Conservation (phyloP, 64 coral and sea anemone species). For the Montipora cactus region DNA sequence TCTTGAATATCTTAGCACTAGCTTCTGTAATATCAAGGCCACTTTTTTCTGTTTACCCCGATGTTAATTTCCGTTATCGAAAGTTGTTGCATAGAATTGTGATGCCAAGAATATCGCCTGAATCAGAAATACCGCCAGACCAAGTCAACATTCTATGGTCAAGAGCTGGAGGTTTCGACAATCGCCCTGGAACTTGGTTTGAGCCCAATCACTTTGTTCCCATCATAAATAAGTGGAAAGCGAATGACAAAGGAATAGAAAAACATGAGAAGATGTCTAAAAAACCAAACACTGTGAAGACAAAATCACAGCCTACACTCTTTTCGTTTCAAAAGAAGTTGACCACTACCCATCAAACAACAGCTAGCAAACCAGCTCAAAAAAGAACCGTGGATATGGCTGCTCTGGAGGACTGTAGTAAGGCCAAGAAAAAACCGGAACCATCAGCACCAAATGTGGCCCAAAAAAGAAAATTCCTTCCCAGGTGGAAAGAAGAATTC, state of each 20-base stretch:
- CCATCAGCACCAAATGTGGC: too few relatives aligned
- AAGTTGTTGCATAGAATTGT: slow-evolving; percentile 14
- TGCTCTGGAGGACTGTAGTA: not conserved
- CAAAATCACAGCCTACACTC: not conserved
- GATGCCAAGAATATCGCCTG: not conserved
- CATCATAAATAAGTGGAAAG: not conserved
- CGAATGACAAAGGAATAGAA: not conserved
- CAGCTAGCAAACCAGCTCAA: not conserved
- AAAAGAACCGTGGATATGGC: not conserved
- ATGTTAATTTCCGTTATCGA: not conserved
- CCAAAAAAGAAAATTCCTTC: too few relatives aligned
- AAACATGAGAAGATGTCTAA: not conserved
- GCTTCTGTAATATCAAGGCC: not conserved
- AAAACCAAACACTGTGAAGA: not conserved
- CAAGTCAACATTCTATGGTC: not conserved
- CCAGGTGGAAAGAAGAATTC: not conserved
- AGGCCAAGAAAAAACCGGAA: not conserved
- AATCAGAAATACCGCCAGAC: not conserved
- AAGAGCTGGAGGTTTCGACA: not conserved
- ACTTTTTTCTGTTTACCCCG: not conserved
- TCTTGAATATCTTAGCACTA: not conserved
- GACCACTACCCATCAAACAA: not conserved
- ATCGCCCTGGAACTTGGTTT: not conserved
- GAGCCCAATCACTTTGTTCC: slow-evolving; percentile 2
- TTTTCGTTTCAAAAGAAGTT: slow-evolving; percentile 4